A percentile compares a stretch with the other conserved stretches of the same genome.
phyloP scores from a whole-genome alignment of 1,140 invertebrate genomes.

The Lordiphosa mommai region DNA sequence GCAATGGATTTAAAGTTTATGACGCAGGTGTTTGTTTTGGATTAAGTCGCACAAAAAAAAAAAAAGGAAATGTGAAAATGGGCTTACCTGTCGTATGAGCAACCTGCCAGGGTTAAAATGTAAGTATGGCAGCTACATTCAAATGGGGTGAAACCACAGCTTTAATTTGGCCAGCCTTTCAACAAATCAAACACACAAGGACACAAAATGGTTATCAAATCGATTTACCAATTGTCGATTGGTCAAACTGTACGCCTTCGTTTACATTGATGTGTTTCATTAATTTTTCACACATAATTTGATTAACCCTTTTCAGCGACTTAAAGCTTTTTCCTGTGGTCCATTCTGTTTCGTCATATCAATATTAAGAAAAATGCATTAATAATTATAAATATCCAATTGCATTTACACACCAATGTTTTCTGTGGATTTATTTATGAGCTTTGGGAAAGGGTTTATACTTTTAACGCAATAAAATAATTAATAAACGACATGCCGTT shows the following conservation, averaged over 20 bases:
- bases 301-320: constrained; percentile 28
- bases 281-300: constrained; percentile 55
- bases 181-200: constrained; percentile 33
- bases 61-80: constrained; percentile 5
- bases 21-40: constrained; percentile 63
- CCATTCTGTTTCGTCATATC: constrained; percentile 4
- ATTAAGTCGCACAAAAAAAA: constrained; percentile 24
- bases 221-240: neutral
- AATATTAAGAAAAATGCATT: constrained; percentile 42
- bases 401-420: constrained; percentile 31
- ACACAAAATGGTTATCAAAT: constrained; percentile 53
- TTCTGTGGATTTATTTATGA: constrained; percentile 59
- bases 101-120: constrained; percentile 25
- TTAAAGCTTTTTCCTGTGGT: constrained; percentile 43
- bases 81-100: constrained; percentile 28
- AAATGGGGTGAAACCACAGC: constrained; percentile 38
- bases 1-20: constrained; percentile 65
- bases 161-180: constrained; percentile 54
- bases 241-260: no score
- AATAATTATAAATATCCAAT: constrained; percentile 49
- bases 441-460: constrained; percentile 51
- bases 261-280: constrained; percentile 2
- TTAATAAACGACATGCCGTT: constrained; percentile 33
- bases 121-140: constrained; percentile 18
- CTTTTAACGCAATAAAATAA: constrained; percentile 47